Percentiles rank a stretch among this genome's conserved stretches.
phyloP scores from a whole-genome alignment of 2,113 vertebrate genomes.

The Alaudala cheleensis region DNA sequence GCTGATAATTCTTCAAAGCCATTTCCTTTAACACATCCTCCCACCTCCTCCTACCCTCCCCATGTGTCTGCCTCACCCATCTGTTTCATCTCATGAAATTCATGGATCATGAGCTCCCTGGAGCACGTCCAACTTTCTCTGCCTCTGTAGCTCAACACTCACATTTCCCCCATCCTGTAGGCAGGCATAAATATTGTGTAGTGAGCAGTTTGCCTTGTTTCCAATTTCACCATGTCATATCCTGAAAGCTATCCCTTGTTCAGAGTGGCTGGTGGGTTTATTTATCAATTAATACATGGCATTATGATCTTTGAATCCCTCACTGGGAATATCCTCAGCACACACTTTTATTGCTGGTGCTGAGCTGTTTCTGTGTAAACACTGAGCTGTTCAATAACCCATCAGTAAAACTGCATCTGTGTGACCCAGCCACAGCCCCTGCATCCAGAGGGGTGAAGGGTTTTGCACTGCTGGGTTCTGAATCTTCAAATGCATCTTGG shows the following conservation, averaged over 20 bases:
- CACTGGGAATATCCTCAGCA: fast-evolving
- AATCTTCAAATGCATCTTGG: not conserved
- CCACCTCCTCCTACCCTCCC: slow-evolving; percentile 30
- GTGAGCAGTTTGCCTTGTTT: not conserved
- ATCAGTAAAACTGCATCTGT: not conserved
- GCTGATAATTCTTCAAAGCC: slow-evolving; percentile 21
- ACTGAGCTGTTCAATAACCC: not conserved
- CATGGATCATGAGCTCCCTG: slow-evolving; percentile 54
- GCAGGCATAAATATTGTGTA: slow-evolving; percentile 26
- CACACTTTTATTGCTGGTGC: not conserved
- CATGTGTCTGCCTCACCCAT: slow-evolving; percentile 41
- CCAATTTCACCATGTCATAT: not conserved
- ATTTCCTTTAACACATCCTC: slow-evolving; percentile 50
- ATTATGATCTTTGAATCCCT: not conserved
- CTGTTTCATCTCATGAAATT: slow-evolving; percentile 58
- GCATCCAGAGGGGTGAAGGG: not conserved
- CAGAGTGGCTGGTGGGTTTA: not conserved
- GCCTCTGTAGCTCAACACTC: slow-evolving; percentile 18
- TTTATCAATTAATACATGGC: not conserved
- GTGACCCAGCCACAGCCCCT: not conserved
- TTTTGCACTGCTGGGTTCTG: not conserved
- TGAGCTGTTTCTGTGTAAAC: not conserved
- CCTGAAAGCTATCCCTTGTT: not conserved
- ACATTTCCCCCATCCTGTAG: not conserved
- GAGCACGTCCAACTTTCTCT: slow-evolving; percentile 3